Evolutionary conservation across 2,113 vertebrate genomes (phyloP).

Genomic region (Ophiodon elongatus): DNA sequence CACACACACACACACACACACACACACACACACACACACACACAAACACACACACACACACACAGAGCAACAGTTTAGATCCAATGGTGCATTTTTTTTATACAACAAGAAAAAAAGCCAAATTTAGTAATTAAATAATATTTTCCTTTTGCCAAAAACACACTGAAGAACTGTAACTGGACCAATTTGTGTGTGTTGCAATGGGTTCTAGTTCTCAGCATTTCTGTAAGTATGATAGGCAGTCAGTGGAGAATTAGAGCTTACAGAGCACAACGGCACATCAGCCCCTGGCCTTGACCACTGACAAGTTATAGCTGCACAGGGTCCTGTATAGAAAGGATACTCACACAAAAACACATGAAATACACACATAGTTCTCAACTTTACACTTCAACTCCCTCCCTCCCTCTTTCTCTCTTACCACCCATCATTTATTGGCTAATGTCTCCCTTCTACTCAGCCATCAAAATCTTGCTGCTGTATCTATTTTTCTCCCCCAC

Average conservation of each 20-base stretch:
- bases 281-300: slow-evolving; percentile 62
- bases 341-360: background rate
- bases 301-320: slow-evolving; percentile 60
- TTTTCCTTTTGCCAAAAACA: background rate
- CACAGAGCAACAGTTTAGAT: slow-evolving; percentile 11
- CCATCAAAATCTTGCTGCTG: slow-evolving; percentile 80
- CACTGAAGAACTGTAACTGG: background rate
- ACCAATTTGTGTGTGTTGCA: background rate
- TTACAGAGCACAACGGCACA: slow-evolving; percentile 39
- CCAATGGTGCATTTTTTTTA: background rate
- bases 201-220: slow-evolving; percentile 4
- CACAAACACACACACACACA: slow-evolving; percentile 6
- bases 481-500: slow-evolving; percentile 65
- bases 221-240: slow-evolving; percentile 39
- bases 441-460: slow-evolving; percentile 76
- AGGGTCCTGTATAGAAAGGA: slow-evolving; percentile 28
- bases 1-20: background rate
- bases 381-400: slow-evolving; percentile 36
- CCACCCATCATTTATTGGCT: slow-evolving; percentile 79
- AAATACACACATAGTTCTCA: slow-evolving; percentile 44
- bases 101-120: background rate
- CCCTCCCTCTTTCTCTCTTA: slow-evolving; percentile 45
- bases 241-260: slow-evolving; percentile 48
- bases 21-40: too few species aligned
- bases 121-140: background rate